A percentile compares a stretch with the other conserved stretches of the same genome.
phyloP scores from a whole-genome alignment of 2,113 vertebrate species.

The Eurystomus gularis region DNA sequence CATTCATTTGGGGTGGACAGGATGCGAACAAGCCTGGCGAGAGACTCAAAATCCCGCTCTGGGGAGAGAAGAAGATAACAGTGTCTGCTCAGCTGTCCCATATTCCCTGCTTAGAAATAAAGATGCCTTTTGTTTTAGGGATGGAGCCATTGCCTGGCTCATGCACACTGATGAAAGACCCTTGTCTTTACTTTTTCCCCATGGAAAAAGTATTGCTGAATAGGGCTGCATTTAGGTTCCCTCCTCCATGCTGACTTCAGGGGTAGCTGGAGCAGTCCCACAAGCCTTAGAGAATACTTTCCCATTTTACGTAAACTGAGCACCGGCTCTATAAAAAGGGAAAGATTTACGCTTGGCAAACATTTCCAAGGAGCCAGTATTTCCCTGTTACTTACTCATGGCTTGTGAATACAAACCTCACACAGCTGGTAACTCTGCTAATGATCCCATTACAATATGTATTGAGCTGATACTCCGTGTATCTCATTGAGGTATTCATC shows the following conservation, averaged over 20 bases:
- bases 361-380: constrained; percentile 51
- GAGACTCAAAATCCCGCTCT: not conserved
- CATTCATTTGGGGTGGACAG: not conserved
- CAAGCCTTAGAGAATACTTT: not conserved
- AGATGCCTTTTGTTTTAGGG: not conserved
- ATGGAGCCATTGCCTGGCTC: not conserved
- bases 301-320: constrained; percentile 24
- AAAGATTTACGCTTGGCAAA: constrained; percentile 54
- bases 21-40: not conserved
- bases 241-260: not conserved
- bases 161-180: not conserved
- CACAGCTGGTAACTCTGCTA: constrained; percentile 57
- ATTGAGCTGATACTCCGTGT: constrained; percentile 55
- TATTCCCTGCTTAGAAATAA: not conserved
- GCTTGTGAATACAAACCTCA: constrained; percentile 63
- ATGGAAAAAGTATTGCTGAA: not conserved
- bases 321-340: constrained; percentile 15
- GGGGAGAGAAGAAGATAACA: not conserved
- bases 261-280: not conserved
- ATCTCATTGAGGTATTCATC: constrained; percentile 65
- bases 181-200: not conserved
- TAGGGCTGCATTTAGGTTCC: not conserved
- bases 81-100: not conserved
- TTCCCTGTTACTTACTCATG: constrained; percentile 31
- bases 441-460: constrained; percentile 65